These are phyloP conservation scores for Frieseomelitta varia DNA, from an alignment of 1,140 invertebrate genomes.

Conservation along the genomic window DNA sequence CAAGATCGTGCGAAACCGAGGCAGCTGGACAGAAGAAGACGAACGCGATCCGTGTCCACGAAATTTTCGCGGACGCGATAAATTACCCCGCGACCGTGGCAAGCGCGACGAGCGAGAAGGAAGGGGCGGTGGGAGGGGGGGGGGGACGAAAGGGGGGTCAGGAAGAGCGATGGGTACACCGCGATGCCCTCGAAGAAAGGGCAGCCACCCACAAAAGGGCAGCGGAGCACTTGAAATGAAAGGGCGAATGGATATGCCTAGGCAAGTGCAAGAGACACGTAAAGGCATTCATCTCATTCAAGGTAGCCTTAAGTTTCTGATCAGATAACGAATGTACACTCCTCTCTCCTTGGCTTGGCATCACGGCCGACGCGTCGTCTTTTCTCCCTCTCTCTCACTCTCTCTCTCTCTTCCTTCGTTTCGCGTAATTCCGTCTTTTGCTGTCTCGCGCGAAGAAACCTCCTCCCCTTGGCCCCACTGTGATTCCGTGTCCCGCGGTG, in stretches of 20 bases:
- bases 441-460: constrained; percentile 29
- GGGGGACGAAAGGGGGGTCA: constrained; percentile 23
- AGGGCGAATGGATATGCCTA: constrained; percentile 79
- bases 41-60: constrained; percentile 56
- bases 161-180: constrained; percentile 68
- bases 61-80: constrained; percentile 76
- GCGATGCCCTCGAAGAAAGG: constrained; percentile 70
- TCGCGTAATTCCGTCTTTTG: constrained; percentile 15
- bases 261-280: constrained; percentile 80
- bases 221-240: constrained; percentile 77
- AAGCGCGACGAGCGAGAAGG: too few relatives aligned
- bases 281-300: constrained; percentile 81
- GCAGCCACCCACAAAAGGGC: constrained; percentile 75
- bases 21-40: background rate
- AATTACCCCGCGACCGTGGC: constrained; percentile 63
- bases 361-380: constrained; percentile 46
- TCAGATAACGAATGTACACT: constrained; percentile 81
- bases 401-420: constrained; percentile 15
- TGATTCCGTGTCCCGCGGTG: constrained; percentile 7
- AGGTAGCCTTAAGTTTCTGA: constrained; percentile 79
- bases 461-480: constrained; percentile 33
- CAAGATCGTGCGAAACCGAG: constrained; percentile 19
- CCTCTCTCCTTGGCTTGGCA: constrained; percentile 65
- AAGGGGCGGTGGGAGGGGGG: too few relatives aligned
- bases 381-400: constrained; percentile 14